Base-by-base conservation (phyloP, 92 coral and sea anemone genomes). In the Pocillopora grandis region DNA sequence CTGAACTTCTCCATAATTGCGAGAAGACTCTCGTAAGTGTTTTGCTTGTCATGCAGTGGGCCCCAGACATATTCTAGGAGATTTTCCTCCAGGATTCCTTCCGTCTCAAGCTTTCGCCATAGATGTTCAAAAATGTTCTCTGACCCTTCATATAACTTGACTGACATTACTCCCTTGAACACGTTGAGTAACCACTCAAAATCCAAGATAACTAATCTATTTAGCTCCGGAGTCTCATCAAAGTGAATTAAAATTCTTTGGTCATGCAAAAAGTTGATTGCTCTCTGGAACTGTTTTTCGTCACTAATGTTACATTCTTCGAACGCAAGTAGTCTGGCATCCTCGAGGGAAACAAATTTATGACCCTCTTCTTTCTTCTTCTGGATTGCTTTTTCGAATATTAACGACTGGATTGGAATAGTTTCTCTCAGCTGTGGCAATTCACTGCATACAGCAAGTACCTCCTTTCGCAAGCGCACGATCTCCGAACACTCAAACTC, bases 101-200 rank as follows among this genome's bases (percentile, higher is more conserved):
- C 63, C 31, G 31, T 77, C 72, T 89, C 89, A 2, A 89, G 84
- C 35, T 80, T 71, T 3, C 27, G 78, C 92, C 92, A 89, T 11
- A 75, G 74, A 2, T 81, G 82, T 9, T 66, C 14, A 52, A 78
- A 66, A 21, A 60, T 59, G 3, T 11, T 69, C 37, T 86, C 58
- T 75, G 58, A 62, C 15, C 66, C 19, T 33, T 85, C 84, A 16
- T 64, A 72, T 0, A 84, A 80, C 72, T 69, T 71, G 17, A 91
- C 80, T 27, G 95, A 86, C 52, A 91, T 91, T n/a, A 91, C 88
- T 56, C 79, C 72, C 71, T 76, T 86, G 66, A 91, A 86, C 1
- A 89, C 76, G 56, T 89, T 85, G 72, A 89, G 82, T 77, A 91
- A 73, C 95, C 95, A 91, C 49, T 79, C 81, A 42, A 83, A 76